Base-by-base conservation (phyloP, 2,113 vertebrate genomes). In the Meleagris gallopavo region DNA sequence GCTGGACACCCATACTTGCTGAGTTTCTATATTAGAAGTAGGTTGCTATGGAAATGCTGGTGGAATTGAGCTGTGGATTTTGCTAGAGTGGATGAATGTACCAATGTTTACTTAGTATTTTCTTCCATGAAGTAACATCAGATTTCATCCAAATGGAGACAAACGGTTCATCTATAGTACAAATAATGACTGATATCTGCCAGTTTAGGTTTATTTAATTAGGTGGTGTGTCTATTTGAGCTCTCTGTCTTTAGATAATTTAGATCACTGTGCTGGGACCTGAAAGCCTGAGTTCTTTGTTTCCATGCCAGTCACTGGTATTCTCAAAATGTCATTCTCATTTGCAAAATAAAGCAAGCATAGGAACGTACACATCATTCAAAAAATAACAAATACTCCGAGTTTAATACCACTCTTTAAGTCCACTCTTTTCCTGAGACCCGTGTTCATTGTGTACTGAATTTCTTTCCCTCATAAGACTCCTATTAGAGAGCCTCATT, bases 31-130 rank as follows among this genome's bases (percentile, higher is more conserved):
- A 20, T 54, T 66, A 34, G 6, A 62, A 74, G 17, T 50, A 36
- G 38, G n/a, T 78, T 93, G 64, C 76, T 78, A 88, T 75, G 81
- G 73, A 93, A 96, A 86, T 93, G 4, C 10, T 34, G 30, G 20
- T 67, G 43, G 80, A 93, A 86, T 52, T 41, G 27, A 86, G 55
- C 14, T 67, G 32, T 67, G 41, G 61, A 60, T 90, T 86, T 93
- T 88, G 7, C 32, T 89, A 58, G 40, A 43, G 69, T 70, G 14
- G 13, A 57, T 70, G 10, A 20, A 38, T 16, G 5, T 62, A 46
- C 54, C 38, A 52, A 10, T 40, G 12, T 62, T 71, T 88, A 52
- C 3, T 45, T 86, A 67, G 20, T 58, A 55, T n/a, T n/a, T 58
- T 30, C 38, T 65, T 82, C 83, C 1, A 4, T 64, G 22, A 75